phyloP scores from a whole-genome alignment of 2,113 vertebrate genomes.

The Neofelis nebulosa region DNA sequence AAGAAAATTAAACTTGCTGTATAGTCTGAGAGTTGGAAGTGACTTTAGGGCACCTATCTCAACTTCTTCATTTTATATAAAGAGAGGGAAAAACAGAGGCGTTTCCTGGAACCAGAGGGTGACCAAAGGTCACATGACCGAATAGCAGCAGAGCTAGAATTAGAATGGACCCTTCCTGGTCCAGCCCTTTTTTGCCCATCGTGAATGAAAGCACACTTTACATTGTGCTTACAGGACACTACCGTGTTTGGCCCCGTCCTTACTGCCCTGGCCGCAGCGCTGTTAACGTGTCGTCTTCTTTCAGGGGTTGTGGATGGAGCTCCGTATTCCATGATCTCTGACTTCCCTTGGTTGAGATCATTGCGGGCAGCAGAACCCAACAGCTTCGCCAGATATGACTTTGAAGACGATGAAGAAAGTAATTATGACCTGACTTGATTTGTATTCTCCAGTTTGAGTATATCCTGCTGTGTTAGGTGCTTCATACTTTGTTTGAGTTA shows the following conservation, averaged over 20 bases:
- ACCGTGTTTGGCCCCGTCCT: fast-evolving
- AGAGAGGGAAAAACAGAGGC: not conserved
- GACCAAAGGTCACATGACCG: not conserved
- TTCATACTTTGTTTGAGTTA: not conserved
- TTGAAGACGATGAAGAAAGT: conserved; percentile 99
- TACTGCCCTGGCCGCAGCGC: fast-evolving
- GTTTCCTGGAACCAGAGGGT: not conserved
- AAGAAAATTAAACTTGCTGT: not conserved
- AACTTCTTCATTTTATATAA: not conserved
- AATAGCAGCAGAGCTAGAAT: not conserved
- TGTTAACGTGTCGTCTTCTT: not conserved
- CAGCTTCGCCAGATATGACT: conserved; percentile 96
- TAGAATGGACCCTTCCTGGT: not conserved
- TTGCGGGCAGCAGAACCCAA: conserved; percentile 96
- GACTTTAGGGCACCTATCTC: not conserved
- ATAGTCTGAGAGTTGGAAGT: not conserved
- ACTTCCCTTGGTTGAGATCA: conserved; percentile 97
- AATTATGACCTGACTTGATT: conserved; percentile 79
- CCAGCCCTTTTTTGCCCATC: not conserved
- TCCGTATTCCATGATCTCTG: conserved; percentile 97
- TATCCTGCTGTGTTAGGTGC: not conserved
- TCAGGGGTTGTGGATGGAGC: conserved; percentile 95
- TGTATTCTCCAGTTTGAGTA: not conserved
- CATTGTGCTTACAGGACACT: not conserved
- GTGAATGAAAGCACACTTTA: not conserved